Percentiles rank a stretch among this genome's conserved stretches.
Evolutionary conservation across 2,888 invertebrate genomes (phyloP).

Genomic region (Habrosyne pyritoides): DNA sequence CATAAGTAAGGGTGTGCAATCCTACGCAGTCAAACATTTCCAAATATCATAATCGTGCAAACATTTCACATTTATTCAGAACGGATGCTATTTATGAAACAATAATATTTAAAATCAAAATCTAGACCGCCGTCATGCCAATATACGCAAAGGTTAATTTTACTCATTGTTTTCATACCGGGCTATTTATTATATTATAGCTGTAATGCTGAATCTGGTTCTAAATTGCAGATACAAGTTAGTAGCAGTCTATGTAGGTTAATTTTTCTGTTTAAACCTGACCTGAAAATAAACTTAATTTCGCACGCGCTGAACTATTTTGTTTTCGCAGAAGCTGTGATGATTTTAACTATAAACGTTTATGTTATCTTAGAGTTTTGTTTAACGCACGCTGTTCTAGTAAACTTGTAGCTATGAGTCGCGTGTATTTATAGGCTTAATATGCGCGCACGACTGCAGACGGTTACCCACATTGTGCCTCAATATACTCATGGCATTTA

Average conservation of each 20-base stretch:
- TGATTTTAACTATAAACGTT: constrained; percentile 24
- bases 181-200: no score
- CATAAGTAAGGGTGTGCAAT: no score
- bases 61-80: no score
- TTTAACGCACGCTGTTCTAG: constrained; percentile 35
- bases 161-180: not conserved
- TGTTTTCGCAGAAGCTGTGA: constrained; percentile 42
- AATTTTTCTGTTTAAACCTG: not conserved
- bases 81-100: no score
- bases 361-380: constrained; percentile 22
- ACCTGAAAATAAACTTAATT: not conserved
- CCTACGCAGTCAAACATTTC: no score
- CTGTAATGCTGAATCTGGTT: not conserved
- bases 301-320: not conserved
- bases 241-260: not conserved
- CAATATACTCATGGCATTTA: constrained; percentile 4
- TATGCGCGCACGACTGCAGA: constrained; percentile 28
- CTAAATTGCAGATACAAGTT: not conserved
- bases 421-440: constrained; percentile 54
- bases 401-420: constrained; percentile 36
- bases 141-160: not conserved
- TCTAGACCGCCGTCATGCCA: no score
- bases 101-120: no score
- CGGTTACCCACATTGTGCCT: constrained; percentile 15
- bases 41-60: no score